Base-by-base conservation (phyloP, 2,797 vertebrate genomes). In the Sparidentex hasta region DNA sequence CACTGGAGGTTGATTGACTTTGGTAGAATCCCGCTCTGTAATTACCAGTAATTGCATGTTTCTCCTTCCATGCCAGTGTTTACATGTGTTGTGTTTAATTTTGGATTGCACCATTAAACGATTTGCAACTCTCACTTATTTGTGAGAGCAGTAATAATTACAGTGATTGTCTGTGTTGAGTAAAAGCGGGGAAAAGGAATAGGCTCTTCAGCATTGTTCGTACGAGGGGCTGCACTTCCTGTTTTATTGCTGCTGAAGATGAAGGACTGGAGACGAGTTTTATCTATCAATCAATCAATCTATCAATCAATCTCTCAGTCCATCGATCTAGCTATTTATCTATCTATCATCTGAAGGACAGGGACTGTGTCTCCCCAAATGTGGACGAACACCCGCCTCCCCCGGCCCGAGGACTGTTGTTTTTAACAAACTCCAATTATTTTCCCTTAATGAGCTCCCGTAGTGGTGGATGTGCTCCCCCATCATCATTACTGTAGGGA, bases 391-490 rank as follows among this genome's bases (percentile, higher is more conserved):
- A 92, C 87, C 86, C 89, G 85, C 85, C 87, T 89, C 83, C 71
- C 54, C 6, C 68, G 75, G 88, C 87, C 83, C 61, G 68, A 86
- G 84, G 83, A 84, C 27, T 80, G 83, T 85, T 87, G 79, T 87
- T 87, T 94, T 94, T 86, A 91, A 91, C 90, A 93, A 93, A 90
- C 88, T 93, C 92, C 91, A 93, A 95, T 95, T 94, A 95, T 94
- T 88, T 90, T 50, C 66, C 81, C 87, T 86, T 95, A 95, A 95
- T 94, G 93, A 95, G 93, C 93, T 93, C 93, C 90, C 21, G 81
- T 85, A 84, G 87, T 80, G 89, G 82, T 76, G 52, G 81, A 83
- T 88, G 81, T 85, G 63, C 92, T 85, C 83, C 73, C 86, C 88
- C 85, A 85, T 89, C 92, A 92, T 94, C 89, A 93, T 94, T 92